These are phyloP conservation scores for Xylocopa sonorina DNA, from an alignment of 1,140 invertebrate species.

Conservation along the genomic window DNA sequence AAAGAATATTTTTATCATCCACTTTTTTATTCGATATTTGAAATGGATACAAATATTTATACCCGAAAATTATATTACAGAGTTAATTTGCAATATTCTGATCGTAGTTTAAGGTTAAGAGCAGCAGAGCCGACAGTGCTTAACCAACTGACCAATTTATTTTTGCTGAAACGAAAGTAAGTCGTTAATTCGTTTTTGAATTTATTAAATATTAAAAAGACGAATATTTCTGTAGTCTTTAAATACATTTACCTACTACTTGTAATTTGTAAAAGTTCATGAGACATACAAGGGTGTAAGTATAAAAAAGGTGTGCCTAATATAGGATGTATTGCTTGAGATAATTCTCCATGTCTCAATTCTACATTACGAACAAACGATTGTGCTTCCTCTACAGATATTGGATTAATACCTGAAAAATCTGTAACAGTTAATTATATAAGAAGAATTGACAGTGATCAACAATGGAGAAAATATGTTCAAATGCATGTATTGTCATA, in stretches of 20 bases:
- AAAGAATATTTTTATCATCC: not conserved
- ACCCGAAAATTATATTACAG: not conserved
- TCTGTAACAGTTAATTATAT: slow-evolving; percentile 64
- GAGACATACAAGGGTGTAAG: slow-evolving; percentile 80
- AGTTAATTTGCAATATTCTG: slow-evolving; percentile 75
- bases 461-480: not conserved
- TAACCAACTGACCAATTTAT: slow-evolving; percentile 79
- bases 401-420: slow-evolving; percentile 76
- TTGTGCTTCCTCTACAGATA: slow-evolving; percentile 78
- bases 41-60: not conserved
- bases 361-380: slow-evolving; percentile 44
- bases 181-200: not conserved
- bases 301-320: slow-evolving; percentile 77
- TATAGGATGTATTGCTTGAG: slow-evolving; percentile 80
- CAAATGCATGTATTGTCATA: not conserved
- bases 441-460: not conserved
- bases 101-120: slow-evolving; percentile 70
- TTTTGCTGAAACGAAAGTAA: slow-evolving; percentile 72
- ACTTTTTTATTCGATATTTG: not conserved
- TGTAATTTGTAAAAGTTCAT: slow-evolving; percentile 71
- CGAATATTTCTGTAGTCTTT: not conserved
- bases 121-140: slow-evolving; percentile 73
- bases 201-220: not conserved
- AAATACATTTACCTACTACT: slow-evolving; percentile 69
- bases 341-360: slow-evolving; percentile 74